A percentile compares a stretch with the other conserved stretches of the same genome.
These are phyloP conservation scores for Pyrrhosoma nymphula DNA, from an alignment of 2,888 invertebrate genomes.

Conservation along the genomic window DNA sequence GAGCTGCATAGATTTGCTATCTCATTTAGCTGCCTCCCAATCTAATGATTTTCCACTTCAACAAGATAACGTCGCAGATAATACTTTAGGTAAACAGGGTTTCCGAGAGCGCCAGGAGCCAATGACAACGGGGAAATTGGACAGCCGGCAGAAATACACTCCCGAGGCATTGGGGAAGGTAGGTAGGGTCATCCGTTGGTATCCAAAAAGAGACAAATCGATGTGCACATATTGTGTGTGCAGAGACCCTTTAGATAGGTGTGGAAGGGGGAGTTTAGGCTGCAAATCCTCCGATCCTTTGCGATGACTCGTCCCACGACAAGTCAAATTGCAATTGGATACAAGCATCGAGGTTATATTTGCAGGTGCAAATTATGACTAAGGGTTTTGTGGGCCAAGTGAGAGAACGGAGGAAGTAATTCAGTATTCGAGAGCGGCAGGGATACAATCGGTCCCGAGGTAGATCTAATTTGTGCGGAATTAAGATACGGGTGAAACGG, in stretches of 20 bases:
- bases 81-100: not conserved
- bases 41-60: not conserved
- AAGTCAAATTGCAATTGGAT: constrained; percentile 24
- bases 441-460: not conserved
- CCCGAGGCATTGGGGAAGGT: not conserved
- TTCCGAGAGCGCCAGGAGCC: not conserved
- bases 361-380: constrained; percentile 40
- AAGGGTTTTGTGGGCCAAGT: not conserved
- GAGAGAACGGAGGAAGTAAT: not conserved
- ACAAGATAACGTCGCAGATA: not conserved
- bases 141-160: not conserved
- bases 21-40: constrained; percentile 28
- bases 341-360: constrained; percentile 14
- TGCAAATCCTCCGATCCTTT: not conserved
- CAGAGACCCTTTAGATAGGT: not conserved
- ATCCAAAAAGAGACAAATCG: constrained; percentile 34
- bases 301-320: not conserved
- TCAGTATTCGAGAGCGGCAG: not conserved
- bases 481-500: not conserved
- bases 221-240: not conserved
- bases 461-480: constrained; percentile 14
- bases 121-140: not conserved
- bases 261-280: not conserved
- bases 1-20: not conserved
- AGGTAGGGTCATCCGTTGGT: not conserved